Conservation (phyloP, 2,888 invertebrate species). For the Morpho helenor region DNA sequence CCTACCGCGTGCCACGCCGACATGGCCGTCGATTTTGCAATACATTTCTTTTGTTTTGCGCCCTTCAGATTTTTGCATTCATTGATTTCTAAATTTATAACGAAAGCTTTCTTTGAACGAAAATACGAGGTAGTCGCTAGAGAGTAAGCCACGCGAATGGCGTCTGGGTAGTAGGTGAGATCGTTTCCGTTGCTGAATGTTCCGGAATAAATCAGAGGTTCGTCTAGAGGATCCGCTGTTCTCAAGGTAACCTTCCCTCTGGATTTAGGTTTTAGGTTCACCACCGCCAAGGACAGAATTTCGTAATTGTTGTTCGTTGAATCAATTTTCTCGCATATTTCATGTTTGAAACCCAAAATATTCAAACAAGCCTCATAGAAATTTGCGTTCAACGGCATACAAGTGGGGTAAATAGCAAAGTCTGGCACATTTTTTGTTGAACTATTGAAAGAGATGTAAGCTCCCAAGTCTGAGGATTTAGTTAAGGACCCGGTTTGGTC, state of each 20-base stretch:
- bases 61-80: conserved; percentile 39
- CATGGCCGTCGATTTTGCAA: conserved; percentile 44
- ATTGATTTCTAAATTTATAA: conserved; percentile 42
- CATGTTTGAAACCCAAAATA: conserved; percentile 40
- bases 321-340: conserved; percentile 43
- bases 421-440: conserved; percentile 43
- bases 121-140: conserved; percentile 50
- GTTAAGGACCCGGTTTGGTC: conserved; percentile 45
- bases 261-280: conserved; percentile 57
- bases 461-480: conserved; percentile 47
- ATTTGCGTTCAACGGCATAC: conserved; percentile 35
- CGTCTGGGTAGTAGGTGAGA: conserved; percentile 43
- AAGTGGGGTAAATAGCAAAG: conserved; percentile 57
- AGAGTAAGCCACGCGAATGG: conserved; percentile 41
- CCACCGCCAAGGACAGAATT: conserved; percentile 48
- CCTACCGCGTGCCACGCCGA: conserved; percentile 67
- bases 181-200: conserved; percentile 49
- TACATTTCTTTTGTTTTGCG: conserved; percentile 65
- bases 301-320: conserved; percentile 41
- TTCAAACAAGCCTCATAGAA: conserved; percentile 40
- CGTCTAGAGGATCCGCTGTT: conserved; percentile 40
- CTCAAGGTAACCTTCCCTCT: conserved; percentile 47
- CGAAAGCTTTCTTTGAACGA: conserved; percentile 38
- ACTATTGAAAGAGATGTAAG: conserved; percentile 41
- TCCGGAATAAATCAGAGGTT: conserved; percentile 54